These are phyloP conservation scores for Hemibagrus guttatus DNA, from an alignment of 2,797 vertebrate species.

Conservation along the genomic window DNA sequence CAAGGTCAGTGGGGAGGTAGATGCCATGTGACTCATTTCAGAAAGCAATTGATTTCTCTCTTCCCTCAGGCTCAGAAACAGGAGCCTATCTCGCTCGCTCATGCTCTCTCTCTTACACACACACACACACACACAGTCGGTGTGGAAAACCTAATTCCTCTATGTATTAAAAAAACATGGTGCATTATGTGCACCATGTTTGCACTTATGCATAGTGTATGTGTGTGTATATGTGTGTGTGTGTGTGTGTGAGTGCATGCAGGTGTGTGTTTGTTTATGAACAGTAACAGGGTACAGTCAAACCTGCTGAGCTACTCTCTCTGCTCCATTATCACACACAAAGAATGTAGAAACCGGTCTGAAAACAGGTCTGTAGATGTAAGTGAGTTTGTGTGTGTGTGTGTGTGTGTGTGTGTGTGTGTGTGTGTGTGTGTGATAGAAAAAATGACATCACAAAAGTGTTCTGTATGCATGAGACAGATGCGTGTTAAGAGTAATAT, in stretches of 20 bases:
- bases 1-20: slow-evolving; percentile 57
- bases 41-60: slow-evolving; percentile 47
- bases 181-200: slow-evolving; percentile 12
- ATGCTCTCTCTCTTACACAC: slow-evolving; percentile 9
- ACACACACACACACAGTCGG: slow-evolving; percentile 29
- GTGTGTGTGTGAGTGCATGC: background rate
- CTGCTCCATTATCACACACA: slow-evolving; percentile 3
- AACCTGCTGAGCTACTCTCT: slow-evolving; percentile 26
- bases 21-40: slow-evolving; percentile 49
- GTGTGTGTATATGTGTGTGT: background rate
- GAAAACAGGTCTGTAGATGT: background rate
- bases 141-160: slow-evolving; percentile 46
- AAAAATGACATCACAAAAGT: background rate
- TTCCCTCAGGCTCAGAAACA: slow-evolving; percentile 44
- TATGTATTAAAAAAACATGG: slow-evolving; percentile 29
- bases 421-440: no score
- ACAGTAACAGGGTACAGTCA: slow-evolving; percentile 26
- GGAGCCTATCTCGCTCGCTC: slow-evolving; percentile 25
- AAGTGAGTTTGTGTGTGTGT: background rate
- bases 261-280: background rate
- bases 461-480: slow-evolving; percentile 4
- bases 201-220: background rate
- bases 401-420: background rate
- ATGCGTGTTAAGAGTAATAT: background rate
- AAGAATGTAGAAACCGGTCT: slow-evolving; percentile 22